Evolutionary conservation across 1,140 invertebrate species (phyloP).

Genomic region (Heliconius hewitsoni): DNA sequence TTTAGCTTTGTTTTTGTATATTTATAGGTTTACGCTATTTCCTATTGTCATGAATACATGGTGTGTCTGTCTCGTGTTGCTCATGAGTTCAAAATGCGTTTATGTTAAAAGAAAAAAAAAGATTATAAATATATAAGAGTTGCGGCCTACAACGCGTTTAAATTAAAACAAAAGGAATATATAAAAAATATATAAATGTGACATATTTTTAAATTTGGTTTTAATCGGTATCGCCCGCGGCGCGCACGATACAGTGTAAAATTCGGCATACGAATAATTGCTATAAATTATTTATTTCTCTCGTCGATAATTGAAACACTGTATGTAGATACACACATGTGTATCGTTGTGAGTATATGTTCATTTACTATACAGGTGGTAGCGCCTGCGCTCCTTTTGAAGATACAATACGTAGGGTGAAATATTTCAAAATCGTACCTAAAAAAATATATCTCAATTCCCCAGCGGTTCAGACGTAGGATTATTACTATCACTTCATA

Average conservation of each 20-base stretch:
- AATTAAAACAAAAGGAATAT: not conserved
- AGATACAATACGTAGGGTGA: too few relatives aligned
- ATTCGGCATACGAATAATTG: not conserved
- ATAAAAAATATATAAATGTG: not conserved
- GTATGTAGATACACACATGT: not conserved
- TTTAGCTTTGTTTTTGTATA: not conserved
- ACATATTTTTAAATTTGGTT: not conserved
- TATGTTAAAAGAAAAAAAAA: not conserved
- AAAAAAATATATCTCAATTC: too few relatives aligned
- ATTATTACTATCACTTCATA: too few relatives aligned
- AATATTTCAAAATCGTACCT: too few relatives aligned
- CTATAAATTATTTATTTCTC: slow-evolving; percentile 10
- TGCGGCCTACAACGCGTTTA: not conserved
- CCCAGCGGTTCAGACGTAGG: too few relatives aligned
- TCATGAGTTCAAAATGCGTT: not conserved
- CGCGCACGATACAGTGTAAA: not conserved
- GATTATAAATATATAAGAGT: not conserved
- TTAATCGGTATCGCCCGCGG: slow-evolving; percentile 1
- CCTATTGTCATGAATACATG: not conserved
- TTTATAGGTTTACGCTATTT: not conserved
- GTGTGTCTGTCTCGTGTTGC: not conserved
- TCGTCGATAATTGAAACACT: not conserved
- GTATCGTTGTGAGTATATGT: not conserved
- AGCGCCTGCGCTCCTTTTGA: too few relatives aligned
- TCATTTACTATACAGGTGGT: not conserved